A percentile compares a stretch with the other conserved stretches of the same genome.
Conservation (phyloP, 2,888 invertebrate genomes). For the Anagyrus pseudococci region DNA sequence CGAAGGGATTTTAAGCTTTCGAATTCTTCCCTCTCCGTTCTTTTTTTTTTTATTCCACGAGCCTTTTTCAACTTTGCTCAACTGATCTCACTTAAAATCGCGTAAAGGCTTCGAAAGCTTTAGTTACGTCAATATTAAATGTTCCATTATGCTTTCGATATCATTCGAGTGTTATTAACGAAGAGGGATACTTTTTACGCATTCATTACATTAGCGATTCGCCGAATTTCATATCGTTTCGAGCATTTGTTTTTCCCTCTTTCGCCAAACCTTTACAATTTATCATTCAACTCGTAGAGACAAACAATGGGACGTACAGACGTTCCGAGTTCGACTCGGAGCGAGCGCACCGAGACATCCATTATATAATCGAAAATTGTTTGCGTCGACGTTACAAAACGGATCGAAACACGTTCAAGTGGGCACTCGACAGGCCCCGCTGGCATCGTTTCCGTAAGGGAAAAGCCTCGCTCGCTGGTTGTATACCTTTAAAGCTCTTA, state of each 20-base stretch:
- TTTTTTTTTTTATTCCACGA: background rate
- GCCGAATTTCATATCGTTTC: too few species aligned
- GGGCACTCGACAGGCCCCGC: too few species aligned
- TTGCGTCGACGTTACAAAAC: background rate
- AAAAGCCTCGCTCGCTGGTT: too few species aligned
- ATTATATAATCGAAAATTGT: background rate
- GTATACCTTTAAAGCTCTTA: constrained; percentile 9
- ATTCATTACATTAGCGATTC: too few species aligned
- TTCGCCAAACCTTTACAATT: background rate
- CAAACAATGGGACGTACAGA: background rate
- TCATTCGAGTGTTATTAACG: too few species aligned
- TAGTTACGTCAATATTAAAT: background rate
- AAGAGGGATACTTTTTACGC: too few species aligned
- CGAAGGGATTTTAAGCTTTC: constrained; percentile 9
- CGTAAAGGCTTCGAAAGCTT: background rate
- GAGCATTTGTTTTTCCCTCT: background rate
- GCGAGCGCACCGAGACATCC: too few species aligned
- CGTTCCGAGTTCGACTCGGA: background rate
- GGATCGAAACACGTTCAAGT: background rate
- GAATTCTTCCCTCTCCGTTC: background rate
- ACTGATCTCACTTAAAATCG: background rate
- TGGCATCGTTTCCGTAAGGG: too few species aligned
- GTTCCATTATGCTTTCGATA: too few species aligned
- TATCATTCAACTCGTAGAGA: background rate
- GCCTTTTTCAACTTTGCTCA: background rate